These are phyloP conservation scores for Pseudorasbora parva DNA, from an alignment of 2,113 vertebrate species.

Conservation along the genomic window DNA sequence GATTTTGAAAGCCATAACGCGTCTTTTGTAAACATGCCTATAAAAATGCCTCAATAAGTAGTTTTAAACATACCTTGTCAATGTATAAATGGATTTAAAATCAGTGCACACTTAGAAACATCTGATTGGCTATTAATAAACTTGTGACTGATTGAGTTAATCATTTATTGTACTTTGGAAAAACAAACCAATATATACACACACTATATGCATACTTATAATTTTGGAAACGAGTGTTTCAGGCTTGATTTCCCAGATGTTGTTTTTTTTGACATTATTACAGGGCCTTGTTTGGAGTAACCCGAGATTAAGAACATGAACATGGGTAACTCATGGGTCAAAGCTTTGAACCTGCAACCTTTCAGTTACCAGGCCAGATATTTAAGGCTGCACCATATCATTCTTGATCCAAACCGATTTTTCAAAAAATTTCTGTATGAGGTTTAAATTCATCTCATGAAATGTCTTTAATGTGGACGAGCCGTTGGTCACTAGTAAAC, in stretches of 20 bases:
- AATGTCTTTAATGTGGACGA: constrained; percentile 19
- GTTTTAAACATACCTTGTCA: neutral
- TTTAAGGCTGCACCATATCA: neutral
- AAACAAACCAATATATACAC: neutral
- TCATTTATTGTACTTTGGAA: neutral
- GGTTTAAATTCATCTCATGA: neutral
- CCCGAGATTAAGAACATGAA: neutral
- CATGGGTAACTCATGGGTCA: neutral
- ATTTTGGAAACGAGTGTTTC: neutral
- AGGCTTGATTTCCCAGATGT: neutral
- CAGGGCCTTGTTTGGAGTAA: neutral
- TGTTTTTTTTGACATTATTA: neutral
- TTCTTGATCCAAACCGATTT: constrained; percentile 3
- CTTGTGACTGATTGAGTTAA: neutral
- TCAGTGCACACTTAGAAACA: neutral
- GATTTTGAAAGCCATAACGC: neutral
- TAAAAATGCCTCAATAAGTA: neutral
- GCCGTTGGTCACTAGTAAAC: constrained; percentile 13
- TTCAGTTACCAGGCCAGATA: neutral
- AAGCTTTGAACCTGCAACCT: neutral
- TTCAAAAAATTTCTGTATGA: neutral
- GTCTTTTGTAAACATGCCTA: neutral
- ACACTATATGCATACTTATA: no score
- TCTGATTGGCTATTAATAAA: neutral
- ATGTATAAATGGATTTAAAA: neutral